Percentiles rank a stretch among this genome's conserved stretches.
Conservation (phyloP, 2,113 vertebrate species). For the Proteles cristata region DNA sequence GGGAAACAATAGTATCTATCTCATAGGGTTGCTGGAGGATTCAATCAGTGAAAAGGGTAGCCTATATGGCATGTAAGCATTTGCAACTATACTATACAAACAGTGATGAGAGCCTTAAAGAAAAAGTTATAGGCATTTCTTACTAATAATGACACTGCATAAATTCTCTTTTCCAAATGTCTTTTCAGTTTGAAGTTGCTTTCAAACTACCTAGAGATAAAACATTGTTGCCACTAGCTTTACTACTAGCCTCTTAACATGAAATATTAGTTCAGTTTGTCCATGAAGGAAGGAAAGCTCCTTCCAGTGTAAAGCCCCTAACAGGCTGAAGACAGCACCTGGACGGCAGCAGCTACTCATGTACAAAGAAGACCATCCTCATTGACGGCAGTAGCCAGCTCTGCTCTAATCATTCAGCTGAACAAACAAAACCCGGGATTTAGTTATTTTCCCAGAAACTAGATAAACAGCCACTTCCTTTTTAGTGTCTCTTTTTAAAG, state of each 20-base stretch:
- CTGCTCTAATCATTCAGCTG: conserved; percentile 88
- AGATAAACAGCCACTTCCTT: conserved; percentile 89
- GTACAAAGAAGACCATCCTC: conserved; percentile 63
- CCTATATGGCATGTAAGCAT: neutral
- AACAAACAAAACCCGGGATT: conserved; percentile 87
- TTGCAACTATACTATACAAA: neutral
- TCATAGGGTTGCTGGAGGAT: neutral
- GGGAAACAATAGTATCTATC: neutral
- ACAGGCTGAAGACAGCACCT: neutral
- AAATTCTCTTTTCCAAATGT: conserved; percentile 7
- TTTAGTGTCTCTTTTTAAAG: conserved; percentile 83
- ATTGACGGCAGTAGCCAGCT: conserved; percentile 65
- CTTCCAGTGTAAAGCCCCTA: conserved; percentile 67
- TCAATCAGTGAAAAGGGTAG: neutral
- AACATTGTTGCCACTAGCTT: neutral
- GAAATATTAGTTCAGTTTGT: neutral
- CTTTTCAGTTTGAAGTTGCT: neutral
- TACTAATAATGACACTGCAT: neutral
- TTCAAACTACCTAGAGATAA: neutral
- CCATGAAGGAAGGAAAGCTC: conserved; percentile 34
- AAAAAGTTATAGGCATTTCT: neutral
- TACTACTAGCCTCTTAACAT: neutral
- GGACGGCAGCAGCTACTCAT: neutral
- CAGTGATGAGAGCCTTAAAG: neutral
- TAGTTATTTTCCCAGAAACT: conserved; percentile 90